Conservation (phyloP, 2,113 vertebrate genomes). For the Scalopus aquaticus region DNA sequence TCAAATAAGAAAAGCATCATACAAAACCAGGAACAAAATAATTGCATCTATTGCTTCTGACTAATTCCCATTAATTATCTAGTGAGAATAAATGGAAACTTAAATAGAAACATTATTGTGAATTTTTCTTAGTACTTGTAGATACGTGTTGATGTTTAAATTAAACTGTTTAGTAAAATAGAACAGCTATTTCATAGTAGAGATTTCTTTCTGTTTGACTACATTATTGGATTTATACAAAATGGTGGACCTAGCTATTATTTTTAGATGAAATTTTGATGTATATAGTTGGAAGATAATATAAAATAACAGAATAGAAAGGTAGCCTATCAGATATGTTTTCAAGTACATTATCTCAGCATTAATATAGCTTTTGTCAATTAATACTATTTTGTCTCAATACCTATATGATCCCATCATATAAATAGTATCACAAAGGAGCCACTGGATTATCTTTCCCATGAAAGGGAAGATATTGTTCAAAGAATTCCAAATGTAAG, state of each 20-base stretch:
- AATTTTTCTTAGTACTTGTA: background rate
- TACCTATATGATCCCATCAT: background rate
- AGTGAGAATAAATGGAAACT: background rate
- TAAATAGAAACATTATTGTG: background rate
- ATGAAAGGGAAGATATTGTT: background rate
- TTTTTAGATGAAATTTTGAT: background rate
- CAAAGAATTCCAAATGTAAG: background rate
- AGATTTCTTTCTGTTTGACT: background rate
- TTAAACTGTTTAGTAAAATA: background rate
- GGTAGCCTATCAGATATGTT: background rate
- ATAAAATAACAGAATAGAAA: background rate
- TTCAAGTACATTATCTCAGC: background rate
- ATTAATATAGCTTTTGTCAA: background rate
- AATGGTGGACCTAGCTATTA: background rate
- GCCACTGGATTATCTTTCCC: background rate
- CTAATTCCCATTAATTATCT: background rate
- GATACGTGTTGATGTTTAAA: background rate
- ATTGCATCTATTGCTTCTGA: background rate
- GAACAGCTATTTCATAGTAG: background rate
- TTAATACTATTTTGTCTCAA: background rate
- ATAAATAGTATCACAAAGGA: background rate
- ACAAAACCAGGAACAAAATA: background rate
- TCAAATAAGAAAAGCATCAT: background rate
- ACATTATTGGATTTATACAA: conserved; percentile 20
- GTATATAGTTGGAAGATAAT: background rate